Conservation (phyloP, 2,797 vertebrate species). For the Notoglanidium macrostoma region DNA sequence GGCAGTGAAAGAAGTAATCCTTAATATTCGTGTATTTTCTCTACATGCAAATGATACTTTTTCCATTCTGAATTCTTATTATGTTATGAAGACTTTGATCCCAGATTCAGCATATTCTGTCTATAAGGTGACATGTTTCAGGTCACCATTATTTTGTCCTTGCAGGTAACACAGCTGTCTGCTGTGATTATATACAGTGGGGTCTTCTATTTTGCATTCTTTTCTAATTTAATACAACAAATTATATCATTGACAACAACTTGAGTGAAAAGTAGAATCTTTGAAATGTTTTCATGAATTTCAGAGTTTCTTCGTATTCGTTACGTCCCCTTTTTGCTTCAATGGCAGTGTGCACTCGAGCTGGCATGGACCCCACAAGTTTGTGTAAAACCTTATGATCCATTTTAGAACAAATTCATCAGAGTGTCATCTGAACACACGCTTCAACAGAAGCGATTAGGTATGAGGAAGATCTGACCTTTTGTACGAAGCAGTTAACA, state of each 20-base stretch:
- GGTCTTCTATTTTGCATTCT: neutral
- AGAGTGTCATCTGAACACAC: neutral
- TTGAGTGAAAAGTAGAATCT: neutral
- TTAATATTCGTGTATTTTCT: neutral
- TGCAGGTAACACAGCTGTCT: neutral
- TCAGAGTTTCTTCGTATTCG: neutral
- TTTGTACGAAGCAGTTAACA: neutral
- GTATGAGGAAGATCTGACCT: neutral
- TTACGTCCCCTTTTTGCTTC: neutral
- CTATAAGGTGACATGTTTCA: neutral
- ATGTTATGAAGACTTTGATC: neutral
- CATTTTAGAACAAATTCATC: neutral
- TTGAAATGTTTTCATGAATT: neutral
- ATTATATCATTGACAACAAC: neutral
- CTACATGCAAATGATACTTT: neutral
- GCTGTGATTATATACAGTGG: neutral
- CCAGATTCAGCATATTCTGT: neutral
- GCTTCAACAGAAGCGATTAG: neutral
- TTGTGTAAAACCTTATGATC: neutral
- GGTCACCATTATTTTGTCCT: neutral
- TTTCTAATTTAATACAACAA: neutral
- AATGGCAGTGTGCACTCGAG: neutral
- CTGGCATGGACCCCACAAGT: neutral
- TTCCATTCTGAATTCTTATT: neutral
- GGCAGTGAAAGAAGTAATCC: neutral